phyloP scores from a whole-genome alignment of 2,113 vertebrate genomes.

The Halichoeres trimaculatus region DNA sequence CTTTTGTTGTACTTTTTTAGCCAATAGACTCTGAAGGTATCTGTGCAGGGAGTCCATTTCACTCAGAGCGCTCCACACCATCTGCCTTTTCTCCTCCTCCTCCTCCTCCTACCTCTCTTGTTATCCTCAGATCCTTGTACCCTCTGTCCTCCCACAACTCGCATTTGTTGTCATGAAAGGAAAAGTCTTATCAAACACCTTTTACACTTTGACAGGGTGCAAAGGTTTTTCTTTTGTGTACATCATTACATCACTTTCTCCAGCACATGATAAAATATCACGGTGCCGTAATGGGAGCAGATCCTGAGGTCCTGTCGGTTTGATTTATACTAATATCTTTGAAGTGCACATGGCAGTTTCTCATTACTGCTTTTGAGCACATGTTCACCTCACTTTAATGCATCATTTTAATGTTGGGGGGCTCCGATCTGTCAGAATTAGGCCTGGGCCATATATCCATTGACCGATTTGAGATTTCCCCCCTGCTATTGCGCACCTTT shows the following conservation, averaged over 20 bases:
- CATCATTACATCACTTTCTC: constrained; percentile 62
- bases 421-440: constrained; percentile 13
- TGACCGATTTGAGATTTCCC: no score
- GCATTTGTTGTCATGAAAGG: constrained; percentile 51
- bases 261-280: background rate
- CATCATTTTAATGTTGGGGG: constrained; percentile 9
- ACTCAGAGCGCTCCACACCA: background rate
- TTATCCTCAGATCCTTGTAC: background rate
- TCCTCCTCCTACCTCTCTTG: constrained; percentile 16
- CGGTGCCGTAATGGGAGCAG: constrained; percentile 18
- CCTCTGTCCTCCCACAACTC: background rate
- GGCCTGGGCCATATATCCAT: no score
- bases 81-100: constrained; percentile 26
- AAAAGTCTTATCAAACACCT: constrained; percentile 56
- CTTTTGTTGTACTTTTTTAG: constrained; percentile 68
- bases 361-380: constrained; percentile 23
- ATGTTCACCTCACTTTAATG: constrained; percentile 1
- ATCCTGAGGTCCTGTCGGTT: constrained; percentile 2
- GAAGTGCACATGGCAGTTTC: background rate
- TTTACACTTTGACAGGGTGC: constrained; percentile 51
- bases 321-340: background rate
- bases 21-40: constrained; percentile 56
- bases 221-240: constrained; percentile 65
- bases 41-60: constrained; percentile 34
- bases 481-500: constrained; percentile 34